phyloP scores from a whole-genome alignment of 1,140 invertebrate genomes.

The Lanistes nyassanus region DNA sequence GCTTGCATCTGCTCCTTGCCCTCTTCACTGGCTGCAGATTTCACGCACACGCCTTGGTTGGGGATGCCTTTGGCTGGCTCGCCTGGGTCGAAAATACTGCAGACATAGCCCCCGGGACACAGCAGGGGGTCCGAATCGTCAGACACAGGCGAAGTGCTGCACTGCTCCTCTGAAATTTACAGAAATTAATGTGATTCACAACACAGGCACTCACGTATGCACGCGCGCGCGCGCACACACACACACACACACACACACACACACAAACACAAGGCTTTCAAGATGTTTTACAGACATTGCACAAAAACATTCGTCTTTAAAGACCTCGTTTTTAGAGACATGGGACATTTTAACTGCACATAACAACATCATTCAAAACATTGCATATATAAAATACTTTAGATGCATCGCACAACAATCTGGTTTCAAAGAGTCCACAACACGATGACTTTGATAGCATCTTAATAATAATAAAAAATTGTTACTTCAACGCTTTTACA shows the following conservation, averaged over 20 bases:
- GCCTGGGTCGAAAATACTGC: conserved; percentile 47
- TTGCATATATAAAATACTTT: too few species aligned
- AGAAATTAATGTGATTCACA: not conserved
- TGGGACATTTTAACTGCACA: too few species aligned
- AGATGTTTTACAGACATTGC: too few species aligned
- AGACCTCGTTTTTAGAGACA: too few species aligned
- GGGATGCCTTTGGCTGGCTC: conserved; percentile 44
- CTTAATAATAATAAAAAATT: too few species aligned
- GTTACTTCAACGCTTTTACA: too few species aligned
- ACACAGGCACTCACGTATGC: not conserved
- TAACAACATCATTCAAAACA: too few species aligned
- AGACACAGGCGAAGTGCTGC: conserved; percentile 45
- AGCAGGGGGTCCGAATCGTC: conserved; percentile 54
- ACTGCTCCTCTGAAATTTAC: conserved; percentile 42
- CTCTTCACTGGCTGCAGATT: conserved; percentile 3
- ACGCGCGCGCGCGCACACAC: not conserved
- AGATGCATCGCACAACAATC: too few species aligned
- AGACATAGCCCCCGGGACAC: conserved; percentile 54
- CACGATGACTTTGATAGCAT: too few species aligned
- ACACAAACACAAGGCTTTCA: not conserved
- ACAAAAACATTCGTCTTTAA: too few species aligned
- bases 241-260: not conserved
- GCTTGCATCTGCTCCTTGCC: not conserved
- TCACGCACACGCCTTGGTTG: conserved; percentile 54
- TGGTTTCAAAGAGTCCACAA: too few species aligned